phyloP scores from a whole-genome alignment of 1,140 invertebrate species.

The Pogonognathellus flavescens region DNA sequence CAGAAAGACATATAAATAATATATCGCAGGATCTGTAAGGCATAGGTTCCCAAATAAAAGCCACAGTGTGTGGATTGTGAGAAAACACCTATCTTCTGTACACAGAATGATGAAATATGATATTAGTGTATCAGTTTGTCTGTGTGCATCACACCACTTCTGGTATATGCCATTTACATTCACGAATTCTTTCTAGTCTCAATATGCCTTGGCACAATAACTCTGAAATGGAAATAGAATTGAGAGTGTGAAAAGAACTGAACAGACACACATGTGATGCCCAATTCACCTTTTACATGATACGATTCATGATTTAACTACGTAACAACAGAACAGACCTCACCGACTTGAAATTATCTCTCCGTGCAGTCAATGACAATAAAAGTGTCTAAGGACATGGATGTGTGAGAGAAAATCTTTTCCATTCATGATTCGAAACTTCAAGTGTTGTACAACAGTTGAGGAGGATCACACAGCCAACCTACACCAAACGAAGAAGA shows the following conservation, averaged over 20 bases:
- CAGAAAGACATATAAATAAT: not conserved
- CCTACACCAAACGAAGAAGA: not conserved
- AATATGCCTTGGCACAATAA: too few species aligned
- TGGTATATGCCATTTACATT: too few species aligned
- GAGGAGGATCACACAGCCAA: not conserved
- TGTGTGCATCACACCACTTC: too few species aligned
- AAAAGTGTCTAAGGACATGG: not conserved
- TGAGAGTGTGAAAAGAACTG: too few species aligned
- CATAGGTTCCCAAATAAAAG: not conserved
- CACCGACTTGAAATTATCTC: slow-evolving; percentile 19
- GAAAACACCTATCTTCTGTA: not conserved
- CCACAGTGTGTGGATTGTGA: not conserved
- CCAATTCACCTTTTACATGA: too few species aligned
- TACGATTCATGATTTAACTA: not conserved
- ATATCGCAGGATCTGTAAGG: too few species aligned
- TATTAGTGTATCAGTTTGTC: too few species aligned
- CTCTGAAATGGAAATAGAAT: too few species aligned
- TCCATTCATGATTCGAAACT: slow-evolving; percentile 13
- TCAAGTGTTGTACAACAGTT: not conserved
- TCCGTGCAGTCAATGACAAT: not conserved
- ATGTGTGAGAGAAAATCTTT: slow-evolving; percentile 20
- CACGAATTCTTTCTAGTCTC: too few species aligned
- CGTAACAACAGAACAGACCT: slow-evolving; percentile 6
- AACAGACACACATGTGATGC: too few species aligned
- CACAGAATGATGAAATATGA: not conserved